Evolutionary conservation across 37 sponge, comb jelly and placozoan genomes (phyloP).

Genomic region (Amphimedon queenslandica): DNA sequence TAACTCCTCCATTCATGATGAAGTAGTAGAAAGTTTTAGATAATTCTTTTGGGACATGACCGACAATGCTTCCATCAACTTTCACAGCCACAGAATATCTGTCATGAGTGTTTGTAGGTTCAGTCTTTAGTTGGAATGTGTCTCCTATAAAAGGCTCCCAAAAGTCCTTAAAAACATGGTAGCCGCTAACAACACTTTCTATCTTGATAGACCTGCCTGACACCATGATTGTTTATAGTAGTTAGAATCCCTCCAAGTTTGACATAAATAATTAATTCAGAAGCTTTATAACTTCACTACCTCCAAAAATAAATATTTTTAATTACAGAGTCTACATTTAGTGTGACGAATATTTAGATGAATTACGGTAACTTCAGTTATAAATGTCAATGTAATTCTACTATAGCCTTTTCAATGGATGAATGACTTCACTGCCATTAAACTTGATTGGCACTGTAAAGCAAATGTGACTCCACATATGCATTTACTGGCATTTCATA

Average conservation of each 20-base stretch:
- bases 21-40: constrained; percentile 10
- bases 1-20: constrained; percentile 2
- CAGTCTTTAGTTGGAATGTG: neutral
- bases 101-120: constrained; percentile 1
- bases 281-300: neutral
- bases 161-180: neutral
- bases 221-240: neutral
- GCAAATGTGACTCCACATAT: constrained; percentile 5
- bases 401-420: too few species aligned
- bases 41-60: constrained; percentile 24
- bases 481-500: constrained; percentile 1
- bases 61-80: constrained; percentile 10
- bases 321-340: neutral
- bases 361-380: neutral
- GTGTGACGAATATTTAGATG: neutral
- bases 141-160: constrained; percentile 15
- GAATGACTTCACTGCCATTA: too few species aligned
- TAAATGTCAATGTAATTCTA: too few species aligned
- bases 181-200: constrained; percentile 3
- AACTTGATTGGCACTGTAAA: neutral
- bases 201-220: neutral
- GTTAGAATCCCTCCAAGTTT: neutral
- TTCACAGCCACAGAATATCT: constrained; percentile 3
- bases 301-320: neutral
- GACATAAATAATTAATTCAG: neutral